Percentiles rank a stretch among this genome's conserved stretches.
These are phyloP conservation scores for Tanaodytes sp. DNA, from an alignment of 2,888 invertebrate species.

Conservation along the genomic window DNA sequence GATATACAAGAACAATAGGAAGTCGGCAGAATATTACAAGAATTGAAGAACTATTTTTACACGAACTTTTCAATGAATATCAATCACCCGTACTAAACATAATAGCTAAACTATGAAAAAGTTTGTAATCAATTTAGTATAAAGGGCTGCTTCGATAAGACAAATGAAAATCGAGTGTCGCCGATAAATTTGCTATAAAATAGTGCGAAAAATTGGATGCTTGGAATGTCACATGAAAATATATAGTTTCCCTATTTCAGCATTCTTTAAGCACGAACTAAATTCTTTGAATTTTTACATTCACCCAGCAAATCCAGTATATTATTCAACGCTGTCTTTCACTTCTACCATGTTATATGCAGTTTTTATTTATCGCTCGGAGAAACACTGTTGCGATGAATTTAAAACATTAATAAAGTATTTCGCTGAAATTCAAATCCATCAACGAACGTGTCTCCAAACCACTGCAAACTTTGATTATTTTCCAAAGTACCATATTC, in stretches of 20 bases:
- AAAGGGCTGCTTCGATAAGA: constrained; percentile 22
- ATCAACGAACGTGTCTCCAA: too few relatives aligned
- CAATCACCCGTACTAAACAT: constrained; percentile 7
- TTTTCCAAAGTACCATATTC: too few relatives aligned
- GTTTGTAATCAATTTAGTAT: constrained; percentile 20
- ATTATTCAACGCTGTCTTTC: too few relatives aligned
- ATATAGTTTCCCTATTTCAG: constrained; percentile 28
- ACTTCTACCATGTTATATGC: too few relatives aligned
- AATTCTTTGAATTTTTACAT: constrained; percentile 21
- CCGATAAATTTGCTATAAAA: constrained; percentile 28
- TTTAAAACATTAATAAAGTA: too few relatives aligned
- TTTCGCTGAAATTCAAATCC: too few relatives aligned
- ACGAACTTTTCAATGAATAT: constrained; percentile 12
- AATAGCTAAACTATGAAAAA: constrained; percentile 1
- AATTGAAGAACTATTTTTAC: constrained; percentile 17
- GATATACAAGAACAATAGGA: constrained; percentile 25
- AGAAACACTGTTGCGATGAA: too few relatives aligned
- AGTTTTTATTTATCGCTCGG: too few relatives aligned
- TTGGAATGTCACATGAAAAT: constrained; percentile 19
- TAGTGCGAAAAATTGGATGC: constrained; percentile 24
- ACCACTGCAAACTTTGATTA: too few relatives aligned
- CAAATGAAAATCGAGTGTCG: constrained; percentile 22
- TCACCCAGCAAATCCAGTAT: not conserved
- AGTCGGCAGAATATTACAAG: constrained; percentile 14
- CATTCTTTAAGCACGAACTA: constrained; percentile 25